Evolutionary conservation across 1,140 invertebrate species (phyloP).

Genomic region (Goniozus legneri): DNA sequence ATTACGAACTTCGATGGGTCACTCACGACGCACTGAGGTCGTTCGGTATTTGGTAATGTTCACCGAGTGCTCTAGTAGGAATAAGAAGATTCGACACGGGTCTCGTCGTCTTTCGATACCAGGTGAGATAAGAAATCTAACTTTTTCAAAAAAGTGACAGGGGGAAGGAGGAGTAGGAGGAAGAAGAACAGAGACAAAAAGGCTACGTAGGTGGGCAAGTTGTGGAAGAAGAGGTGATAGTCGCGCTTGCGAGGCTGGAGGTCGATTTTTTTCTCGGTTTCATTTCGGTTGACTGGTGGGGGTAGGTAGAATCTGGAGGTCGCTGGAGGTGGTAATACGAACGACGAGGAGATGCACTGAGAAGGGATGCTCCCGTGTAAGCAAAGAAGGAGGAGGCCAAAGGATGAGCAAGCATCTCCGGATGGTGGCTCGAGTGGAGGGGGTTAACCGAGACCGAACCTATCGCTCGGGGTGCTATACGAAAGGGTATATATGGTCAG

Average conservation of each 20-base stretch:
- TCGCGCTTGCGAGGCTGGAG: background rate
- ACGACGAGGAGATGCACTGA: background rate
- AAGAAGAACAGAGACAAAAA: no score
- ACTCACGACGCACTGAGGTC: conserved; percentile 47
- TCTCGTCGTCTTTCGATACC: no score
- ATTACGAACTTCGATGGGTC: conserved; percentile 37
- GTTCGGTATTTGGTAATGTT: conserved; percentile 16
- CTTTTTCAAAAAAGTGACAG: no score
- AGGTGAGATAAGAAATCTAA: no score
- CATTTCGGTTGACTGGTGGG: background rate
- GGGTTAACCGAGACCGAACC: conserved; percentile 23
- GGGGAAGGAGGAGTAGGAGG: conserved; percentile 1
- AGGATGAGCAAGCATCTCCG: conserved; percentile 34
- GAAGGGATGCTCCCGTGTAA: background rate
- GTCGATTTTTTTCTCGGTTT: background rate
- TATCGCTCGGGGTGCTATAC: conserved; percentile 34
- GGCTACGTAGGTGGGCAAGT: no score
- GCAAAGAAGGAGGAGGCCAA: conserved; percentile 15
- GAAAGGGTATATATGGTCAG: conserved; percentile 46
- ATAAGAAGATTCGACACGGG: background rate
- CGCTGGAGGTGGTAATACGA: background rate
- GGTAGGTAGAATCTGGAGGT: background rate
- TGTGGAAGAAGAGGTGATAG: no score
- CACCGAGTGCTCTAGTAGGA: background rate
- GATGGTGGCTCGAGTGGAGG: conserved; percentile 6